Conservation (phyloP, 1,140 invertebrate species). For the Meloidogyne exigua region DNA sequence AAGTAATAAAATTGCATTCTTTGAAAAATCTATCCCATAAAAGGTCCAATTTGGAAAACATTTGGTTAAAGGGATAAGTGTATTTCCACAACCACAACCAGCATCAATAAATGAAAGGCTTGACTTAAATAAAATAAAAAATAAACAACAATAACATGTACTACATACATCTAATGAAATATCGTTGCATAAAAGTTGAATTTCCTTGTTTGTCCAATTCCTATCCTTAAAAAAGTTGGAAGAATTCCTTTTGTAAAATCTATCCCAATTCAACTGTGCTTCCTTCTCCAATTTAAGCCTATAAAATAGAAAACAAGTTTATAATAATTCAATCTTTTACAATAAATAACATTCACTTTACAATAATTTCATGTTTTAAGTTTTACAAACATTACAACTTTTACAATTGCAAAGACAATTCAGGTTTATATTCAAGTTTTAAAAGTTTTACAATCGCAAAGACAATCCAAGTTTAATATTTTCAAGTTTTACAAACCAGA, state of each 20-base stretch:
- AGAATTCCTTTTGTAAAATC: constrained; percentile 81
- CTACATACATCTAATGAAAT: constrained; percentile 38
- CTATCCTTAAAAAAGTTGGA: constrained; percentile 88
- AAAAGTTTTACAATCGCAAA: neutral
- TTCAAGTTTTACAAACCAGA: too few relatives aligned
- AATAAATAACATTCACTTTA: too few relatives aligned
- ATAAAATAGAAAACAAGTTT: neutral
- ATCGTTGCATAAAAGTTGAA: constrained; percentile 73
- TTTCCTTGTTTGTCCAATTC: constrained; percentile 93
- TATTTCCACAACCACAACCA: constrained; percentile 95
- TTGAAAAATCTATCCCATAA: constrained; percentile 91
- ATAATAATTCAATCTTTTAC: neutral
- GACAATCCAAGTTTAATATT: too few relatives aligned
- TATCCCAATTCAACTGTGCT: constrained; percentile 89
- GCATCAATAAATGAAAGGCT: constrained; percentile 74
- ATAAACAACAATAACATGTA: neutral
- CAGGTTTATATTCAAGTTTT: too few relatives aligned
- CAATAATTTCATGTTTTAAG: too few relatives aligned
- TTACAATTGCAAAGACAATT: neutral
- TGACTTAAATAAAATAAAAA: constrained; percentile 44
- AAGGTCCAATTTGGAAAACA: constrained; percentile 74
- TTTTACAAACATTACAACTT: too few relatives aligned
- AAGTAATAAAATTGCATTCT: constrained; percentile 68
- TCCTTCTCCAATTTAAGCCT: constrained; percentile 76
- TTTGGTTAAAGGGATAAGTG: constrained; percentile 85